Conservation (phyloP, 2,888 invertebrate species). For the Ptychoptera albimana region DNA sequence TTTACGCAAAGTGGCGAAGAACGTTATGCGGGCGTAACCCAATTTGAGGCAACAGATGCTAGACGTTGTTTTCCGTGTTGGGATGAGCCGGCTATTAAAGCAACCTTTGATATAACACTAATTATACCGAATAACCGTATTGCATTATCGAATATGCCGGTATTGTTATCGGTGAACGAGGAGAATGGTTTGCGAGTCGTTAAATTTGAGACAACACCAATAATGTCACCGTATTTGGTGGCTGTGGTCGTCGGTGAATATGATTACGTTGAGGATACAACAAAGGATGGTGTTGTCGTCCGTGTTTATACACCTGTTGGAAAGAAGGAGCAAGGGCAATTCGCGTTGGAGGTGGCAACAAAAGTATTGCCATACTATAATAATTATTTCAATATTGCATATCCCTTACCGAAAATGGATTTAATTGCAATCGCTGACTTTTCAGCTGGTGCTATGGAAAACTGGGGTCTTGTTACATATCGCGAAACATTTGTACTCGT, state of each 20-base stretch:
- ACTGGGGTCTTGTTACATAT: constrained; percentile 92
- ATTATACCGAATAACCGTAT: constrained; percentile 66
- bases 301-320: constrained; percentile 78
- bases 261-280: constrained; percentile 76
- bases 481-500: constrained; percentile 82
- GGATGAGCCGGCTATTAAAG: constrained; percentile 95
- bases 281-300: constrained; percentile 65
- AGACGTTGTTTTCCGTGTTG: constrained; percentile 92
- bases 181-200: constrained; percentile 38
- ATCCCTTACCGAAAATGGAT: constrained; percentile 92
- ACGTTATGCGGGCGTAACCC: constrained; percentile 75
- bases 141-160: constrained; percentile 87
- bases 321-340: constrained; percentile 80
- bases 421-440: constrained; percentile 93
- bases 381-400: constrained; percentile 86
- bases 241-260: constrained; percentile 91
- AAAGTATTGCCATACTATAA: constrained; percentile 88
- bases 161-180: constrained; percentile 32
- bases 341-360: constrained; percentile 84
- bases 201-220: constrained; percentile 68
- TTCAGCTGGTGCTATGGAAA: constrained; percentile 93
- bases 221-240: constrained; percentile 92
- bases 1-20: constrained; percentile 55
- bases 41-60: constrained; percentile 84
- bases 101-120: constrained; percentile 81